phyloP scores from a whole-genome alignment of 2,113 vertebrate species.

The Cacatua alba region DNA sequence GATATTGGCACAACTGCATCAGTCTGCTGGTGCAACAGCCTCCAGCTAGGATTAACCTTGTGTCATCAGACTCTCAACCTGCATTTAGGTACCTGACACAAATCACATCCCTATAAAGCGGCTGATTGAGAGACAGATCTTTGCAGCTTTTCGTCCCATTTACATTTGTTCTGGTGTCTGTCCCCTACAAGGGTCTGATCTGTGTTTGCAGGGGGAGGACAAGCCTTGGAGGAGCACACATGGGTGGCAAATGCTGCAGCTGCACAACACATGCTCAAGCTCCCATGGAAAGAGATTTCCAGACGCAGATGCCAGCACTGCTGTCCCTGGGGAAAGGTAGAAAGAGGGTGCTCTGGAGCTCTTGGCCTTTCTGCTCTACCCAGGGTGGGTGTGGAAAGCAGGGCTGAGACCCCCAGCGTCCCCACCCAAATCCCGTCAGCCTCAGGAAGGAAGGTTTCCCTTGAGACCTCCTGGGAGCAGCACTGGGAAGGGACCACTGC shows the following conservation, averaged over 20 bases:
- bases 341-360: not conserved
- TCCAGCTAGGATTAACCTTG: not conserved
- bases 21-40: not conserved
- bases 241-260: constrained; percentile 43
- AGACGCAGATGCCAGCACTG: not conserved
- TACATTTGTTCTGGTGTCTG: not conserved
- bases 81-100: not conserved
- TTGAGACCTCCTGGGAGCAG: not conserved
- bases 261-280: not conserved
- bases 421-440: fast-evolving
- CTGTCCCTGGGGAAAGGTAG: not conserved
- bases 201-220: not conserved
- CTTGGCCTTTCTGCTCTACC: not conserved
- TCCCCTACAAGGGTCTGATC: not conserved
- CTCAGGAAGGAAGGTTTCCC: not conserved
- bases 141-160: not conserved
- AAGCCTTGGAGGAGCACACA: not conserved
- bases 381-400: not conserved
- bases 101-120: not conserved
- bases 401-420: not conserved
- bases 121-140: not conserved
- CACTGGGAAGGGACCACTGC: not conserved
- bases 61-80: not conserved
- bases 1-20: not conserved
- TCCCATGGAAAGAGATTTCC: not conserved